These are phyloP conservation scores for Dasypogon diadema DNA, from an alignment of 2,888 invertebrate species.

Conservation along the genomic window DNA sequence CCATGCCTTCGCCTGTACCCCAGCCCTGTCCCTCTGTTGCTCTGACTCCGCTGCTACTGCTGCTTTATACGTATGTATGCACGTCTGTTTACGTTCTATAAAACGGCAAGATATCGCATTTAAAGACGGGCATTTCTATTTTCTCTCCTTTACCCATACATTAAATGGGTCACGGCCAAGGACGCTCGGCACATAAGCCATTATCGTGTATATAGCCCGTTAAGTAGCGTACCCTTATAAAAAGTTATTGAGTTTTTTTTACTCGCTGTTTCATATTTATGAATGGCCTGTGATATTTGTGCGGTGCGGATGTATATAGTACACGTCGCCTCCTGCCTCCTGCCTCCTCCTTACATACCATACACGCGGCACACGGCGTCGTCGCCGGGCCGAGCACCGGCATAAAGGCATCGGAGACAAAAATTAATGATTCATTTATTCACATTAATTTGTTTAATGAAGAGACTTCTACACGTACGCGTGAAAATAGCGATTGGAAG, in stretches of 20 bases:
- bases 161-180: conserved; percentile 50
- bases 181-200: conserved; percentile 53
- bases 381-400: background rate
- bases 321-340: background rate
- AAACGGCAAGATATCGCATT: conserved; percentile 51
- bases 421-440: conserved; percentile 50
- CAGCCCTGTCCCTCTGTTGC: conserved; percentile 2
- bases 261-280: conserved; percentile 38
- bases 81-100: conserved; percentile 49
- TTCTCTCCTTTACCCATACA: conserved; percentile 49
- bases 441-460: conserved; percentile 46
- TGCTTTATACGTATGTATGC: conserved; percentile 30
- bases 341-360: too few species aligned
- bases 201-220: conserved; percentile 58
- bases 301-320: conserved; percentile 20
- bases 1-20: conserved; percentile 26
- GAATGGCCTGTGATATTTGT: conserved; percentile 48
- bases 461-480: conserved; percentile 6
- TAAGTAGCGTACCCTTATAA: conserved; percentile 56
- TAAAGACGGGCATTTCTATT: conserved; percentile 50
- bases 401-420: conserved; percentile 44
- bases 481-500: background rate
- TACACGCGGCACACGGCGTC: background rate
- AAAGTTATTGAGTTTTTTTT: conserved; percentile 49
- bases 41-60: too few species aligned